Evolutionary conservation across 2,888 invertebrate species (phyloP).

Genomic region (Drosophila cognata): DNA sequence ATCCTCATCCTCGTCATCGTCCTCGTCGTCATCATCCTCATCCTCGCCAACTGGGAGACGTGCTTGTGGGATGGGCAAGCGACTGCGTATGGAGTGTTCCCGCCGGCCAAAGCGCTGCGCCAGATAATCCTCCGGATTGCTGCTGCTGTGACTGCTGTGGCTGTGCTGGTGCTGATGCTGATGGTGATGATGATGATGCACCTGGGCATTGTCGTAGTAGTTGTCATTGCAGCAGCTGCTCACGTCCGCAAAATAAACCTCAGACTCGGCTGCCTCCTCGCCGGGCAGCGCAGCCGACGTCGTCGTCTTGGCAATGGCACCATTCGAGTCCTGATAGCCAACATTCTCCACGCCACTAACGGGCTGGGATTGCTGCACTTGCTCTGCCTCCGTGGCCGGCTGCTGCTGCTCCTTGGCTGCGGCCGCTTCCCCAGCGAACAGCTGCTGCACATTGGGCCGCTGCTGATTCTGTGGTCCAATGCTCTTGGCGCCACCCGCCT

Average conservation of each 20-base stretch:
- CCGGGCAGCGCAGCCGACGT: conserved; percentile 5
- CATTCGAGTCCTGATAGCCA: conserved; percentile 87
- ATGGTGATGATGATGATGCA: conserved; percentile 59
- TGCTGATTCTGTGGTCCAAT: conserved; percentile 80
- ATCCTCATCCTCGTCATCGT: conserved; percentile 84
- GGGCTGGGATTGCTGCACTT: conserved; percentile 16
- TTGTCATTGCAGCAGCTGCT: conserved; percentile 91
- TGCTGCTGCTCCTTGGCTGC: conserved; percentile 48
- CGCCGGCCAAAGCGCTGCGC: conserved; percentile 87
- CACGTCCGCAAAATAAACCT: conserved; percentile 94
- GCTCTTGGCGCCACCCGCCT: conserved; percentile 85
- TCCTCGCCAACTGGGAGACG: conserved; percentile 26
- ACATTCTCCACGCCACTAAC: conserved; percentile 89
- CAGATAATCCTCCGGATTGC: conserved; percentile 86
- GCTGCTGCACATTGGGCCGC: conserved; percentile 86
- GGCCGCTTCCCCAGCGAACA: conserved; percentile 68
- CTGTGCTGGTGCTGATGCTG: conserved; percentile 72
- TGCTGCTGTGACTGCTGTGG: conserved; percentile 73
- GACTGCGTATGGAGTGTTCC: conserved; percentile 87
- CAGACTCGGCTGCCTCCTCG: conserved; percentile 90
- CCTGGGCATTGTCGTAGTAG: conserved; percentile 84
- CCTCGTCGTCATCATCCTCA: conserved; percentile 84
- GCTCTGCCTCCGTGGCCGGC: conserved; percentile 5
- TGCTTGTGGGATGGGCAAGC: conserved; percentile 86
- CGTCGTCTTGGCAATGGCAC: conserved; percentile 66